Conservation (phyloP, 2,797 vertebrate species). For the Aulostomus chinensis region DNA sequence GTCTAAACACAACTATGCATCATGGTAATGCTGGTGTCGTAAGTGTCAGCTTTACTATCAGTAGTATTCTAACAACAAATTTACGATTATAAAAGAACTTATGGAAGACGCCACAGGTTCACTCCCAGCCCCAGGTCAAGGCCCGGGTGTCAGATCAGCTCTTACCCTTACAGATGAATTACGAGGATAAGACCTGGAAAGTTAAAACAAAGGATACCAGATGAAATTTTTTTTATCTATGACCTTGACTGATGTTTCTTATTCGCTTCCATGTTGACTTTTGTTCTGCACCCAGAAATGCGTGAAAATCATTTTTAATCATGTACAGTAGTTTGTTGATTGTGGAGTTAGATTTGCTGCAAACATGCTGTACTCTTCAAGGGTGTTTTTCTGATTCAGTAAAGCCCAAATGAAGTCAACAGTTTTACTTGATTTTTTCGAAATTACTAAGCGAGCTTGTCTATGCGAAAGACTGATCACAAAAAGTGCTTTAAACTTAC, state of each 20-base stretch:
- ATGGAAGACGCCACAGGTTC: no score
- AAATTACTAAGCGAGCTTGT: conserved; percentile 11
- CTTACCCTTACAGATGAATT: no score
- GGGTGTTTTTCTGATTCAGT: conserved; percentile 34
- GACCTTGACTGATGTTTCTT: conserved; percentile 58
- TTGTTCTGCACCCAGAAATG: conserved; percentile 30
- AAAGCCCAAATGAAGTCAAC: conserved; percentile 31
- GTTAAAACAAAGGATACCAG: no score
- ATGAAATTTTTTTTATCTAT: no score
- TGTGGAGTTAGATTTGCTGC: conserved; percentile 10
- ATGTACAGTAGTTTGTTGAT: conserved; percentile 22
- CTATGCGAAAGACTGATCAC: conserved; percentile 13
- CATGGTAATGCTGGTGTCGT: no score
- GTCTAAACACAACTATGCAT: no score
- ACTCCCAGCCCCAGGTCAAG: no score
- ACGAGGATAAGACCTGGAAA: no score
- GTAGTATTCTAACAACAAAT: no score
- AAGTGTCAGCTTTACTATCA: no score
- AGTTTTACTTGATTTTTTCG: conserved; percentile 19
- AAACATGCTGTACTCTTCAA: conserved; percentile 19
- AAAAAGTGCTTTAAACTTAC: conserved; percentile 19
- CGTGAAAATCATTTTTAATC: conserved; percentile 41
- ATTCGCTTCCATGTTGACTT: conserved; percentile 29
- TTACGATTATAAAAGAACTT: no score
- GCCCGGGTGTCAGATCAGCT: no score